Percentiles rank a stretch among this genome's conserved stretches.
Conservation (phyloP, 2,113 vertebrate genomes). For the Antidorcas marsupialis region DNA sequence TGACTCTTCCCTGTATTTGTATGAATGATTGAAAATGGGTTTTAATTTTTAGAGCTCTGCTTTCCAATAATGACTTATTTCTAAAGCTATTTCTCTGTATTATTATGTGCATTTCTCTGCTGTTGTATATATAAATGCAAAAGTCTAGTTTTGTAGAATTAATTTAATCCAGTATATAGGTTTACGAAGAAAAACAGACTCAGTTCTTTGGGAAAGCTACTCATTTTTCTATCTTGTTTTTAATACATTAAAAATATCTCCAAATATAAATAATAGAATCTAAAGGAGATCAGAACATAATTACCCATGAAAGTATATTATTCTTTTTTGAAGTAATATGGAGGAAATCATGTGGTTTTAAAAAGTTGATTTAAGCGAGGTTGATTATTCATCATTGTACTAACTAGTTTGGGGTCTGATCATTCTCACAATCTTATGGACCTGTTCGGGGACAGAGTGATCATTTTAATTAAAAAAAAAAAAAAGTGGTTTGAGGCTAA, state of each 20-base stretch:
- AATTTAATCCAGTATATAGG: background rate
- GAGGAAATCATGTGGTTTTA: background rate
- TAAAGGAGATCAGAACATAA: slow-evolving; percentile 15
- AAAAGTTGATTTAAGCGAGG: background rate
- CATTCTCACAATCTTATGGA: background rate
- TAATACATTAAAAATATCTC: slow-evolving; percentile 2
- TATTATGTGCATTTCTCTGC: background rate
- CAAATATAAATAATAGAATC: background rate
- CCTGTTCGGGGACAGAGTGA: background rate
- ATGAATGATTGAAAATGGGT: background rate
- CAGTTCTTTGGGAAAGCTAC: background rate
- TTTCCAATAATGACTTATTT: slow-evolving; percentile 15
- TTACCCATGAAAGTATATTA: background rate
- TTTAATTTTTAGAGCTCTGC: background rate
- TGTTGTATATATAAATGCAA: background rate
- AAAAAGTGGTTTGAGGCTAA: background rate
- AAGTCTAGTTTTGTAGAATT: slow-evolving; percentile 28
- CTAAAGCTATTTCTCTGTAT: background rate
- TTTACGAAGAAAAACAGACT: background rate
- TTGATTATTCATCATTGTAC: background rate
- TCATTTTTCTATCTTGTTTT: background rate
- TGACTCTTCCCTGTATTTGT: background rate
- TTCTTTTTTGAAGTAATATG: background rate
- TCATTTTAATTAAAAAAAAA: background rate
- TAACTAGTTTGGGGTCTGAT: background rate